These are phyloP conservation scores for Agonopterix arenella DNA, from an alignment of 2,888 invertebrate species.

Conservation along the genomic window DNA sequence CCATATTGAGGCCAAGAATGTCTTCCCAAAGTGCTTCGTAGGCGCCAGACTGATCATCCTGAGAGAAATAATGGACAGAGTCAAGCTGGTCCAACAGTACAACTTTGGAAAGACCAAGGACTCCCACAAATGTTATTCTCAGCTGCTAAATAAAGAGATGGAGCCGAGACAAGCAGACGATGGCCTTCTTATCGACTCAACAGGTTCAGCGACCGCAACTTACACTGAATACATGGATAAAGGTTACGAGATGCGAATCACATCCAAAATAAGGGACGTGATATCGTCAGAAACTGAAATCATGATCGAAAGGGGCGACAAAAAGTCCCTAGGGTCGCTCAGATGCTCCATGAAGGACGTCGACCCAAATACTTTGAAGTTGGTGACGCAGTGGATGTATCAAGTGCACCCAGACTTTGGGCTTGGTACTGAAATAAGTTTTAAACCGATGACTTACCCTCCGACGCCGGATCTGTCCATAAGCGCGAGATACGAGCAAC, in stretches of 20 bases:
- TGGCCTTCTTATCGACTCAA: slow-evolving; percentile 49
- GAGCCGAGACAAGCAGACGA: slow-evolving; percentile 42
- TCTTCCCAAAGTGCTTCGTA: slow-evolving; percentile 62
- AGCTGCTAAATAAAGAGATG: slow-evolving; percentile 58
- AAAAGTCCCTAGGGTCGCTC: slow-evolving; percentile 43
- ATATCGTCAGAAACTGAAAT: slow-evolving; percentile 62
- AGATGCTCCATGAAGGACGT: slow-evolving; percentile 52
- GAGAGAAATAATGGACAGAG: slow-evolving; percentile 54
- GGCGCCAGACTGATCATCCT: slow-evolving; percentile 54
- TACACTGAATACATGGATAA: slow-evolving; percentile 49
- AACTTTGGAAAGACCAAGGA: slow-evolving; percentile 57
- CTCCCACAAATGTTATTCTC: slow-evolving; percentile 45
- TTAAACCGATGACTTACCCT: slow-evolving; percentile 43
- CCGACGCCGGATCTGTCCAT: slow-evolving; percentile 46
- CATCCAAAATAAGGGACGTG: slow-evolving; percentile 58
- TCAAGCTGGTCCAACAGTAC: slow-evolving; percentile 61
- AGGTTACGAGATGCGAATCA: slow-evolving; percentile 47
- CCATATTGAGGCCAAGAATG: slow-evolving; percentile 58
- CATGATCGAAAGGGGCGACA: slow-evolving; percentile 45
- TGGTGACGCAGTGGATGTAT: slow-evolving; percentile 61
- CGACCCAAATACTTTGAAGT: slow-evolving; percentile 47
- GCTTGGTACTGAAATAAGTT: slow-evolving; percentile 51
- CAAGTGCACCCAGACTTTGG: slow-evolving; percentile 44
- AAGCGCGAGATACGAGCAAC: slow-evolving; percentile 50
- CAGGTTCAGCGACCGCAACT: slow-evolving; percentile 58